Evolutionary conservation across 2,113 vertebrate genomes (phyloP).

Genomic region (Maylandia zebra): DNA sequence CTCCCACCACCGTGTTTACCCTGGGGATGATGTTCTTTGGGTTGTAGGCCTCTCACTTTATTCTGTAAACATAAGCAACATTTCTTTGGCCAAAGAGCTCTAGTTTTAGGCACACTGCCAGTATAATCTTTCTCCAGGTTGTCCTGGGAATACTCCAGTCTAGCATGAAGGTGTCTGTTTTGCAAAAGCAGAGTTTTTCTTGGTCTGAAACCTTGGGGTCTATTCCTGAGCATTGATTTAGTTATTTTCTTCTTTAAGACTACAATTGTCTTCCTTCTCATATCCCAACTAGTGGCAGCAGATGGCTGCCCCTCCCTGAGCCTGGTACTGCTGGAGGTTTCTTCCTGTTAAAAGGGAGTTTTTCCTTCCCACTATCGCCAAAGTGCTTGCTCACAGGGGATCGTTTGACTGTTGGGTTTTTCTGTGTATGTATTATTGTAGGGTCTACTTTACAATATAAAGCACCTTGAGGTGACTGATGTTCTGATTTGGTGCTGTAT

Average conservation of each 20-base stretch:
- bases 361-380: background rate
- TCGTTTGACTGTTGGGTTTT: background rate
- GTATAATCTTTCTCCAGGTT: background rate
- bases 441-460: background rate
- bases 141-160: background rate
- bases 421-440: background rate
- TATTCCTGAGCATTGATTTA: background rate
- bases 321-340: background rate
- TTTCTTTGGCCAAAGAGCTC: background rate
- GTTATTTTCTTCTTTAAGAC: background rate
- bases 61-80: background rate
- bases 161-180: background rate
- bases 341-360: background rate
- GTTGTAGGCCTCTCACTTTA: background rate
- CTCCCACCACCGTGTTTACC: background rate
- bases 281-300: background rate
- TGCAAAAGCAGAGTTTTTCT: background rate
- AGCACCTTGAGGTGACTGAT: background rate
- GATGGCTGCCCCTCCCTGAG: fast-evolving
- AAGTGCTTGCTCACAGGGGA: background rate
- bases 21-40: background rate
- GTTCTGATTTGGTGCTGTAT: background rate
- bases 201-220: background rate
- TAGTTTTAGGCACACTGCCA: background rate
- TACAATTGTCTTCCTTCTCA: background rate